phyloP scores from a whole-genome alignment of 37 sponge, comb jelly and placozoan species.

The Crambe crambe region DNA sequence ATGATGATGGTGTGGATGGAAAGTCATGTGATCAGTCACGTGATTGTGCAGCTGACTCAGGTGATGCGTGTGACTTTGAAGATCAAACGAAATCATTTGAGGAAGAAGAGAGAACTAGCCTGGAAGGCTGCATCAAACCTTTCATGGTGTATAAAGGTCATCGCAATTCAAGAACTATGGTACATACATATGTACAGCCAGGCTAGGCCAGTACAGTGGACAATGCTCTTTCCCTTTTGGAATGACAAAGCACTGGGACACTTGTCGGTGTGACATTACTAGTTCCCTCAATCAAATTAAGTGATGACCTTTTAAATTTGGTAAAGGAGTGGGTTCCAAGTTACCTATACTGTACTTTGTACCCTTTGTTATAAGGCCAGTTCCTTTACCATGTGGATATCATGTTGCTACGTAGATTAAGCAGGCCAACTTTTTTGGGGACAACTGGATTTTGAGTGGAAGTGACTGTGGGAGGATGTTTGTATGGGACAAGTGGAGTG shows the following conservation, averaged over 20 bases:
- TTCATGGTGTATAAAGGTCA: slow-evolving; percentile 81
- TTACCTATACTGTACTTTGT: too few species aligned
- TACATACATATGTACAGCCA: too few species aligned
- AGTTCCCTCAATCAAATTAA: too few species aligned
- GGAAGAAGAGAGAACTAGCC: background rate
- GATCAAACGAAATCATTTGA: too few species aligned
- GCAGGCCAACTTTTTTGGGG: slow-evolving; percentile 88
- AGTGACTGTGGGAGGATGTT: slow-evolving; percentile 93
- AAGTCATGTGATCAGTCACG: slow-evolving; percentile 30
- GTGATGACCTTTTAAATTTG: background rate
- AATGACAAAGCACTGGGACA: too few species aligned
- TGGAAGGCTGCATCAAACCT: slow-evolving; percentile 6
- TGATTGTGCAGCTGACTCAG: background rate
- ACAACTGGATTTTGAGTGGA: slow-evolving; percentile 80
- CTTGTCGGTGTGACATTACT: too few species aligned
- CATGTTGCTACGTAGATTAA: too few species aligned
- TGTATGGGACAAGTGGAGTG: slow-evolving; percentile 91
- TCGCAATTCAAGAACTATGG: slow-evolving; percentile 88
- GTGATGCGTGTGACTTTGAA: background rate
- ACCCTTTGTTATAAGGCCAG: too few species aligned
- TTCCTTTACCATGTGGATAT: too few species aligned
- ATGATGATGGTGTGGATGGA: background rate
- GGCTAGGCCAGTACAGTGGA: too few species aligned
- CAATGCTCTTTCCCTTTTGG: too few species aligned
- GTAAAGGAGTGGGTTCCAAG: too few species aligned